phyloP scores from a whole-genome alignment of 2,113 vertebrate genomes.

The Melanostigma gelatinosum region DNA sequence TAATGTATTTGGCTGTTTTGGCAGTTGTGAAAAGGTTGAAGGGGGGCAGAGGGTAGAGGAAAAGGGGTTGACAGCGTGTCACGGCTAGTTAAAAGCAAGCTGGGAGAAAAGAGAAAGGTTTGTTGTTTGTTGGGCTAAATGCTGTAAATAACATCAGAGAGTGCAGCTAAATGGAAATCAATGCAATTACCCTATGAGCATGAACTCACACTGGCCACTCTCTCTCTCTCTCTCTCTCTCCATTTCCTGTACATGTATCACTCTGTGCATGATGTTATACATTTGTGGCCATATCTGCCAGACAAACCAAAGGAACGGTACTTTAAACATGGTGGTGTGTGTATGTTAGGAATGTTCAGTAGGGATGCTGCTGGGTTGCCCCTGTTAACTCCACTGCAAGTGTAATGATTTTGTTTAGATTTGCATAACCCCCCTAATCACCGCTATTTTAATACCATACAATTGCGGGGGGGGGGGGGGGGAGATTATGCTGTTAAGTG shows the following conservation, averaged over 20 bases:
- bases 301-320: conserved; percentile 9
- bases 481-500: conserved; percentile 96
- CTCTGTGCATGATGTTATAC: conserved; percentile 1
- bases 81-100: conserved; percentile 75
- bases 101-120: conserved; percentile 66
- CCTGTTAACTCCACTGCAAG: conserved; percentile 82
- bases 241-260: conserved; percentile 33
- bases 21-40: conserved; percentile 66
- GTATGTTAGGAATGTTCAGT: conserved; percentile 5
- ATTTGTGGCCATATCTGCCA: conserved; percentile 12
- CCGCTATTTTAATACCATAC: conserved; percentile 91
- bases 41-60: conserved; percentile 47
- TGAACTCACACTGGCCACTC: conserved; percentile 68
- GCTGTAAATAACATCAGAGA: conserved; percentile 87
- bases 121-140: conserved; percentile 81
- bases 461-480: conserved; percentile 87
- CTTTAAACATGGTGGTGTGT: conserved; percentile 25
- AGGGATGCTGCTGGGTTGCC: conserved; percentile 9
- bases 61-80: conserved; percentile 71
- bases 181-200: conserved; percentile 86
- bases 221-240: conserved; percentile 6
- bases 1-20: conserved; percentile 76
- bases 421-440: conserved; percentile 94
- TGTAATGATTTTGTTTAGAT: conserved; percentile 75
- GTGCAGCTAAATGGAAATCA: conserved; percentile 86